These are phyloP conservation scores for Molossus alvarezi DNA, from an alignment of 2,797 vertebrate species.

Conservation along the genomic window DNA sequence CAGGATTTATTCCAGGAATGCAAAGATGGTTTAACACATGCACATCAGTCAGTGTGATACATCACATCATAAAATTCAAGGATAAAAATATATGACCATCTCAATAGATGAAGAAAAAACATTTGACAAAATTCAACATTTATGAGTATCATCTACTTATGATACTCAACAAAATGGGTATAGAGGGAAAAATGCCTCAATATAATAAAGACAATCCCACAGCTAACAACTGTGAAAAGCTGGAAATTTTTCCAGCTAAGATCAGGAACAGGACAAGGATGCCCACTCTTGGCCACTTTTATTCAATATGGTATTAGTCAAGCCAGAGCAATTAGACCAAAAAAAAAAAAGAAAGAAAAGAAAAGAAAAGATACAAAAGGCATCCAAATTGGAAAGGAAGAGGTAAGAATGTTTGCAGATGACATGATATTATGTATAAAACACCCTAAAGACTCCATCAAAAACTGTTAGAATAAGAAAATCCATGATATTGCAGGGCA, in stretches of 20 bases:
- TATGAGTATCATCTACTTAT: not conserved
- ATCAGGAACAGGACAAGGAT: not conserved
- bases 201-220: not conserved
- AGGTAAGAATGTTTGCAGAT: not conserved
- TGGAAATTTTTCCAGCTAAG: not conserved
- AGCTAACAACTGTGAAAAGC: not conserved
- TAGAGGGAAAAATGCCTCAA: not conserved
- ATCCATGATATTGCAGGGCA: not conserved
- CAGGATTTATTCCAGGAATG: not conserved
- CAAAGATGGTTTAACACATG: not conserved
- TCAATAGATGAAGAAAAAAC: conserved; percentile 19
- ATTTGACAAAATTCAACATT: not conserved
- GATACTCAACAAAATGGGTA: not conserved
- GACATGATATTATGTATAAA: not conserved
- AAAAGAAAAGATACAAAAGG: not conserved
- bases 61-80: not conserved
- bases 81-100: not conserved
- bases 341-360: not conserved
- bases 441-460: not conserved
- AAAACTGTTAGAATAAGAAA: not conserved
- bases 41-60: not conserved
- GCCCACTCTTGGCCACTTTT: not conserved
- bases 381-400: not conserved
- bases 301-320: not conserved
- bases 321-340: not conserved